Base-by-base conservation (phyloP, 2,888 invertebrate species). In the Troilus luridus region DNA sequence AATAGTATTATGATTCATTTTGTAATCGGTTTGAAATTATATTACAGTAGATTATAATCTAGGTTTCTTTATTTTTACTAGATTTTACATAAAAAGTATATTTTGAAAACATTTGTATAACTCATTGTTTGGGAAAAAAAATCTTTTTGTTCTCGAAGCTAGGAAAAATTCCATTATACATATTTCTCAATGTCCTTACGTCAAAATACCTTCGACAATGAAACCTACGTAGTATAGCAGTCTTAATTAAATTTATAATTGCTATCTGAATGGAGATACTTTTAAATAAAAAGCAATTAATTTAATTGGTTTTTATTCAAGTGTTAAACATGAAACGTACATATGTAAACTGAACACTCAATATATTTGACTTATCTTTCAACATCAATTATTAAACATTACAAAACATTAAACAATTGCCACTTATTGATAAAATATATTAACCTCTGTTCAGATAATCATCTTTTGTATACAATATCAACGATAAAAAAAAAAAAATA, bases 231-330 rank as follows among this genome's bases (percentile, higher is more conserved):
- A 41, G 14, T 17, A 77, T 3, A 77, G 41, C 11, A 24, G 3
- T 24, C 8, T 77, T 77, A 77, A 77, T 77, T 77, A 41, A 77
- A 77, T 41, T 77, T 27, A 77, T 77, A 77, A 77, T 17, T 77
- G 72, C 27, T 77, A 41, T 77, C 27, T 77, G 7, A 77, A 77
- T 77, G 17, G 27, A 21, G 19, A 41, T 1, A 77, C 41, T 41
- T 17, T 14, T 14, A 14, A 72, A 14, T 27, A 27, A 12, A 72
- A 27, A 24, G 0, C 24, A 27, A 72, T 14, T 72, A 72, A 77
- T 27, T 77, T 41, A 41, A 77, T 41, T 77, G 24, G 17, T 17
- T 77, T 41, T 24, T 17, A 41, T 77, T 77, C 7, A 9, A 77
- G 72, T 77, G 72, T 77, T 19, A 2, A 41, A 77, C 24, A 67